Percentiles rank a stretch among this genome's conserved stretches.
Conservation (phyloP, 2,113 vertebrate genomes). For the Ia io region DNA sequence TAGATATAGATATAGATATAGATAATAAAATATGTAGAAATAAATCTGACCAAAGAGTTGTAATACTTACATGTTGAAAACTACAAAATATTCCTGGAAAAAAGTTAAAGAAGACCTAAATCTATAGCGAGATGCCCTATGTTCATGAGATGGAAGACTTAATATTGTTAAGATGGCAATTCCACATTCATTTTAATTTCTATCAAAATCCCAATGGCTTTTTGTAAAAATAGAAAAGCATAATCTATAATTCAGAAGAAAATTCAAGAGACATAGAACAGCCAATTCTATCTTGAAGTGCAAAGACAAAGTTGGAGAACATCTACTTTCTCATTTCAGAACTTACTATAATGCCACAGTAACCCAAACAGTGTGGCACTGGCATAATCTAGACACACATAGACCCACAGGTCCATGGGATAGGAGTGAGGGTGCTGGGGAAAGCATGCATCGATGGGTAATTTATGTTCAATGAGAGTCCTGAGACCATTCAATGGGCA, state of each 20-base stretch:
- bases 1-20: too few species aligned
- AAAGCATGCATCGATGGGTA: neutral
- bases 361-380: too few species aligned
- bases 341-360: neutral
- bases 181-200: neutral
- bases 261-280: neutral
- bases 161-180: neutral
- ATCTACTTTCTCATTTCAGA: too few species aligned
- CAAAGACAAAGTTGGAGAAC: neutral
- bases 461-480: neutral
- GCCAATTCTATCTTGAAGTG: neutral
- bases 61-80: too few species aligned
- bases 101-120: neutral
- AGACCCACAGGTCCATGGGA: rapidly evolving
- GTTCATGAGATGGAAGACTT: neutral
- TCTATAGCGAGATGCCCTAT: neutral
- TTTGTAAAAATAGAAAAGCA: neutral
- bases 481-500: neutral
- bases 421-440: rapidly evolving
- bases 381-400: rapidly evolving
- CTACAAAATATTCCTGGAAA: neutral
- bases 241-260: neutral
- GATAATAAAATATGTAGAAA: too few species aligned
- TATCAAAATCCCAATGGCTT: neutral
- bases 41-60: neutral